phyloP scores from a whole-genome alignment of 92 coral and sea anemone species.

The Siderastrea siderea region DNA sequence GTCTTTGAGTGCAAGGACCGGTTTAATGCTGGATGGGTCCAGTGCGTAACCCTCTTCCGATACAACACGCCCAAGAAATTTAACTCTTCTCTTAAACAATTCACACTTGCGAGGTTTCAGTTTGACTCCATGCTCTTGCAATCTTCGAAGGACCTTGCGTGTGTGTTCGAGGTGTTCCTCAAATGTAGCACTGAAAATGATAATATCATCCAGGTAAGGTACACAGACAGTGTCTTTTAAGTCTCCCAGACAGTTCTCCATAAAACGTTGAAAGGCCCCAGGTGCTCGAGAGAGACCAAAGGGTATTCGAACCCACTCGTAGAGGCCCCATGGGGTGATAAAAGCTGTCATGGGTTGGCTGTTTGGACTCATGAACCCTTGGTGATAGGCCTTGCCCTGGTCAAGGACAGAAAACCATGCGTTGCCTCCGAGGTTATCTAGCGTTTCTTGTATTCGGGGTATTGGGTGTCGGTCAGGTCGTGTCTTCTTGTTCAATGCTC shows the following conservation, averaged over 20 bases:
- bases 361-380: constrained; percentile 68
- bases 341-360: constrained; percentile 70
- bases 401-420: constrained; percentile 76
- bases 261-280: constrained; percentile 69
- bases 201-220: constrained; percentile 67
- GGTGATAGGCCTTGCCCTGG: constrained; percentile 83
- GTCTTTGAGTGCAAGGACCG: constrained; percentile 59
- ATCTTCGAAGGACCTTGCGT: constrained; percentile 53
- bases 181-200: constrained; percentile 53
- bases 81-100: constrained; percentile 62
- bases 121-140: constrained; percentile 65
- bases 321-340: constrained; percentile 77
- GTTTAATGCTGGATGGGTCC: constrained; percentile 61
- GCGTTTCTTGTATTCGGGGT: constrained; percentile 9
- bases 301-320: constrained; percentile 76
- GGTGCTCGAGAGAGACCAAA: constrained; percentile 72
- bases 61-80: constrained; percentile 68
- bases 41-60: constrained; percentile 56
- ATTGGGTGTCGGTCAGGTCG: neutral
- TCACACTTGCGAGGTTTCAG: constrained; percentile 65
- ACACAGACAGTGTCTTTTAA: constrained; percentile 58
- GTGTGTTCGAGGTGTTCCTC: constrained; percentile 66
- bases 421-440: constrained; percentile 82
- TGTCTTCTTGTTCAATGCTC: constrained; percentile 77
- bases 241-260: constrained; percentile 64